A percentile compares a stretch with the other conserved stretches of the same genome.
Evolutionary conservation across 2,113 vertebrate species (phyloP).

Genomic region (Pseudolaguvia tuberculata): DNA sequence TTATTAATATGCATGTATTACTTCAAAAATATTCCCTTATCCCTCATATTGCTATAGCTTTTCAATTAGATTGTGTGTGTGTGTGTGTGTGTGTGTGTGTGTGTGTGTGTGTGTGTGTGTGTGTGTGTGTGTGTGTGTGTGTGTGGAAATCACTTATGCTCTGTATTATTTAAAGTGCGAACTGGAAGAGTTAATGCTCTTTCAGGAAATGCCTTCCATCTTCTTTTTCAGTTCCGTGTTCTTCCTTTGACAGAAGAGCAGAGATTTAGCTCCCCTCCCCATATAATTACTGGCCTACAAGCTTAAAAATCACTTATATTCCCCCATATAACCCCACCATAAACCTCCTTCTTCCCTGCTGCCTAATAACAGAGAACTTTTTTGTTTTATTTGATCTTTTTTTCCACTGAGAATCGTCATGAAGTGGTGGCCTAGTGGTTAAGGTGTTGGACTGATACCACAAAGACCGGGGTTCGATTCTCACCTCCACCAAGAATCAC

Average conservation of each 20-base stretch:
- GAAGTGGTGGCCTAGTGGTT: too few species aligned
- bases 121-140: neutral
- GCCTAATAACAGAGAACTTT: slow-evolving; percentile 43
- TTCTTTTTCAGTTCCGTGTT: slow-evolving; percentile 48
- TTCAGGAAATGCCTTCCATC: slow-evolving; percentile 62
- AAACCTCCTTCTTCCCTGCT: slow-evolving; percentile 21
- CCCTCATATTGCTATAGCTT: neutral
- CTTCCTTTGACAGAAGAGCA: slow-evolving; percentile 42
- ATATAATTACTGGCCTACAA: slow-evolving; percentile 44
- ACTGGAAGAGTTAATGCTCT: slow-evolving; percentile 66
- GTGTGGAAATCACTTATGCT: slow-evolving; percentile 52
- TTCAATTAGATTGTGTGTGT: neutral
- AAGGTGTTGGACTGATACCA: too few species aligned
- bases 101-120: slow-evolving; percentile 4
- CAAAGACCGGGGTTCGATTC: too few species aligned
- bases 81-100: neutral
- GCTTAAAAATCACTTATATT: slow-evolving; percentile 37
- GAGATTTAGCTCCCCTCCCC: slow-evolving; percentile 35
- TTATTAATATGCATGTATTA: neutral
- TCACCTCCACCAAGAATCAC: too few species aligned
- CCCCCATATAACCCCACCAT: slow-evolving; percentile 20
- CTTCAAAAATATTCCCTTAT: slow-evolving; percentile 6
- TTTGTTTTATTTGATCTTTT: neutral
- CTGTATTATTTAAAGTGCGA: slow-evolving; percentile 68
- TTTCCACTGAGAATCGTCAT: too few species aligned